Evolutionary conservation across 2,113 vertebrate genomes (phyloP).

Genomic region (Catharus bicknelli): DNA sequence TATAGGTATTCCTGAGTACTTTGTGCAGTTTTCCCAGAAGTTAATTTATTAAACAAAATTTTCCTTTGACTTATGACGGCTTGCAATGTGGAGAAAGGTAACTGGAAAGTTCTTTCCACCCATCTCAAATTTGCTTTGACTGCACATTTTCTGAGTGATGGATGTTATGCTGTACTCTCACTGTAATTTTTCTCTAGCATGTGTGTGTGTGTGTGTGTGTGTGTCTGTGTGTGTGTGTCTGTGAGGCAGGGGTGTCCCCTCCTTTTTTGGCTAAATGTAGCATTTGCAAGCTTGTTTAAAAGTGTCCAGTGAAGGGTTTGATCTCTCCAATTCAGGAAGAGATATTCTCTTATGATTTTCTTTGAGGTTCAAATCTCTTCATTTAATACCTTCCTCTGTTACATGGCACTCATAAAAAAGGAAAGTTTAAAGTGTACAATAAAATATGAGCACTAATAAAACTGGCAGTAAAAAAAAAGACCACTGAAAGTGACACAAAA

Average conservation of each 20-base stretch:
- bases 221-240: background rate
- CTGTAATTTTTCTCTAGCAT: background rate
- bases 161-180: background rate
- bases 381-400: constrained; percentile 71
- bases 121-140: constrained; percentile 40
- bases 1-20: background rate
- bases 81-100: constrained; percentile 8
- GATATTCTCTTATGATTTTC: constrained; percentile 56
- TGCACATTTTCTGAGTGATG: constrained; percentile 32
- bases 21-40: constrained; percentile 14
- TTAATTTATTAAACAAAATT: constrained; percentile 57
- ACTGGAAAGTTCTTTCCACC: constrained; percentile 45
- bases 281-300: constrained; percentile 33
- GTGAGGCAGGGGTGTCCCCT: background rate
- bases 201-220: background rate
- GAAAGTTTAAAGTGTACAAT: constrained; percentile 73
- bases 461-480: constrained; percentile 70
- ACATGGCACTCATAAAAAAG: constrained; percentile 65
- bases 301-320: constrained; percentile 27
- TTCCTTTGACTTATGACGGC: constrained; percentile 51
- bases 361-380: constrained; percentile 71
- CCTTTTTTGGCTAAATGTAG: background rate
- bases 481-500: constrained; percentile 70
- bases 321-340: constrained; percentile 45
- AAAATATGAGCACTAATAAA: constrained; percentile 79